Percentiles rank a stretch among this genome's conserved stretches.
These are phyloP conservation scores for Neolamprologus sp. DNA, from an alignment of 2,113 vertebrate genomes.

Conservation along the genomic window DNA sequence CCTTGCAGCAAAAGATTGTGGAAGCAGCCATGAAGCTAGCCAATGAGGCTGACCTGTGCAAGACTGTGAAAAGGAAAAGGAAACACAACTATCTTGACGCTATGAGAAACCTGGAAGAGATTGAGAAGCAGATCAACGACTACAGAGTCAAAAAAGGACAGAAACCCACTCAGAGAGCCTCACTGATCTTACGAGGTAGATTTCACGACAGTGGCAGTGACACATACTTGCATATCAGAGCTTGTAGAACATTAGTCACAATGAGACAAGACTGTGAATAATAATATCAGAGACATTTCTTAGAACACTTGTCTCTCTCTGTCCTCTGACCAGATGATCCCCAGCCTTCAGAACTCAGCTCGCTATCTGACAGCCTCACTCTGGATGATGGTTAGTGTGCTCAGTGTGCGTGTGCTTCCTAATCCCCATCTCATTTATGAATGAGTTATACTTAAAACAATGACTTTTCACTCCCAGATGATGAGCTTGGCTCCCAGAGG, in stretches of 20 bases:
- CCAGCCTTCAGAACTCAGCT: conserved; percentile 86
- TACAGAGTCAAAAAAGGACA: conserved; percentile 83
- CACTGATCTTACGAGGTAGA: conserved; percentile 78
- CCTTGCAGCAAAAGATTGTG: conserved; percentile 91
- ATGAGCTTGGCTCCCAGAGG: conserved; percentile 71
- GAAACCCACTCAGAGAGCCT: conserved; percentile 82
- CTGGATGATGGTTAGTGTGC: conserved; percentile 82
- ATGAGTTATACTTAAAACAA: neutral
- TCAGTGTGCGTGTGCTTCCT: neutral
- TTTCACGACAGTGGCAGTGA: neutral
- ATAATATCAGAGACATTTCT: neutral
- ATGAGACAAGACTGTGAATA: neutral
- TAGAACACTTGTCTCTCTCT: neutral
- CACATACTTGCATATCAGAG: neutral
- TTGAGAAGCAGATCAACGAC: conserved; percentile 86
- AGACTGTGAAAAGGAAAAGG: conserved; percentile 91
- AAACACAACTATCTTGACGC: conserved; percentile 83
- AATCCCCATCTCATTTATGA: neutral
- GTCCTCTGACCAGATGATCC: conserved; percentile 79
- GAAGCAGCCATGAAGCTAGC: conserved; percentile 90
- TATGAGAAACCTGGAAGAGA: conserved; percentile 82
- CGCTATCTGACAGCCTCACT: conserved; percentile 85
- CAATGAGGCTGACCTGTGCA: conserved; percentile 81
- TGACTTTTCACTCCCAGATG: conserved; percentile 53
- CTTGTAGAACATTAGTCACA: neutral